Evolutionary conservation across 2,113 vertebrate species (phyloP).

Genomic region (Mus pahari): DNA sequence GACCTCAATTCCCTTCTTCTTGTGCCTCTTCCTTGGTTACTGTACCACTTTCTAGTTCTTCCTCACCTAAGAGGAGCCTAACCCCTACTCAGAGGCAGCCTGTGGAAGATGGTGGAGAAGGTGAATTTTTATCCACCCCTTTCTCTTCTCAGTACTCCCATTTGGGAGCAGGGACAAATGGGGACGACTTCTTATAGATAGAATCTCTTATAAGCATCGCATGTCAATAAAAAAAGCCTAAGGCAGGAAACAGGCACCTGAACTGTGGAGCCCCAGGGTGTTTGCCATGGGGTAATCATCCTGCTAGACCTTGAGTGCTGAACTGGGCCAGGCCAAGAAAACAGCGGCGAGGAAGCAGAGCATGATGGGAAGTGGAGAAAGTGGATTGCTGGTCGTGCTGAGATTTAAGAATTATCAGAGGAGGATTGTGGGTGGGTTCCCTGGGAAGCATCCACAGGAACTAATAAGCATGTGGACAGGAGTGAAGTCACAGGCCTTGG

Average conservation of each 20-base stretch:
- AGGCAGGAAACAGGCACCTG: neutral
- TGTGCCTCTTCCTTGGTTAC: neutral
- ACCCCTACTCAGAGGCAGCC: neutral
- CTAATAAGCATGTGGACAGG: neutral
- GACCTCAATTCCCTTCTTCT: neutral
- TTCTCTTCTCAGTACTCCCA: neutral
- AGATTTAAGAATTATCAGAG: neutral
- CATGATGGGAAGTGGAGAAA: neutral
- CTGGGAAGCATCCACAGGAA: neutral
- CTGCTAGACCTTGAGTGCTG: neutral
- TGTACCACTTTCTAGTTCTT: neutral
- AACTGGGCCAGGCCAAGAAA: neutral
- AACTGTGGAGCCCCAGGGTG: no score
- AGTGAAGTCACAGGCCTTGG: neutral
- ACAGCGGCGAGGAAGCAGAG: neutral
- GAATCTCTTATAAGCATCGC: no score
- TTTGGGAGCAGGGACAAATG: no score
- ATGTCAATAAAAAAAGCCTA: no score
- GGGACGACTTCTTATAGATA: no score
- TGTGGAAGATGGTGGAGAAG: neutral
- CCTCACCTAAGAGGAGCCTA: neutral
- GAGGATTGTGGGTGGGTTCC: neutral
- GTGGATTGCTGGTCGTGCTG: rapidly evolving
- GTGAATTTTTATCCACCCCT: neutral
- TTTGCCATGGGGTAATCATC: neutral